phyloP scores from a whole-genome alignment of 2,888 invertebrate genomes.

The Branchipolynoe longqiensis region DNA sequence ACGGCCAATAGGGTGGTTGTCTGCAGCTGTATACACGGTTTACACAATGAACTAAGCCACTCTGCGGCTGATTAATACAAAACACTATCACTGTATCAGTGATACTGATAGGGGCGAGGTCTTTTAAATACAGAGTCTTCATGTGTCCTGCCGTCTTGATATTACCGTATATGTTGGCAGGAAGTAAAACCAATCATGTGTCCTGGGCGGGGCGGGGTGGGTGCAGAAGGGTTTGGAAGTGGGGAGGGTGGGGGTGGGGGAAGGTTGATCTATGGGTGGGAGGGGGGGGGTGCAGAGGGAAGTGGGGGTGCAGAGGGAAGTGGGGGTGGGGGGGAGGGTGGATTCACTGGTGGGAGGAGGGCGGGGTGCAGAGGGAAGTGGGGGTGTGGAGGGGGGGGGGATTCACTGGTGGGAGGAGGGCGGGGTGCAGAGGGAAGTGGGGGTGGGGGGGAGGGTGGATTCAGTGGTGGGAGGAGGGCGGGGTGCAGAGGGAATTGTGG shows the following conservation, averaged over 20 bases:
- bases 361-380: background rate
- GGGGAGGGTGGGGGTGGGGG: background rate
- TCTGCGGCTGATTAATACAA: no score
- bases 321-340: background rate
- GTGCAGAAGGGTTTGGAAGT: no score
- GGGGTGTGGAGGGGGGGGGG: background rate
- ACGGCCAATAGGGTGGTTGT: no score
- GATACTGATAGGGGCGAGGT: no score
- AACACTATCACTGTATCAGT: no score
- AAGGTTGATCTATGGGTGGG: conserved; percentile 4
- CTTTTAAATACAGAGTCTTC: no score
- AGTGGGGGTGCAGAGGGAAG: background rate
- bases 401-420: background rate
- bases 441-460: background rate
- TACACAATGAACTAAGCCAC: no score
- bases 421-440: background rate
- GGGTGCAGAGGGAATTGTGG: background rate
- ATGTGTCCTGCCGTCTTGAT: no score
- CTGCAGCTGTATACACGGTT: no score
- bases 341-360: background rate
- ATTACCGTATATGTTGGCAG: no score
- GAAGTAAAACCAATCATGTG: no score
- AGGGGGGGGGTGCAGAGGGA: conserved; percentile 3
- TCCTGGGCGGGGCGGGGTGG: no score
- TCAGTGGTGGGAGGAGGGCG: background rate